phyloP scores from a whole-genome alignment of 2,113 vertebrate genomes.

The Pluvialis apricaria region DNA sequence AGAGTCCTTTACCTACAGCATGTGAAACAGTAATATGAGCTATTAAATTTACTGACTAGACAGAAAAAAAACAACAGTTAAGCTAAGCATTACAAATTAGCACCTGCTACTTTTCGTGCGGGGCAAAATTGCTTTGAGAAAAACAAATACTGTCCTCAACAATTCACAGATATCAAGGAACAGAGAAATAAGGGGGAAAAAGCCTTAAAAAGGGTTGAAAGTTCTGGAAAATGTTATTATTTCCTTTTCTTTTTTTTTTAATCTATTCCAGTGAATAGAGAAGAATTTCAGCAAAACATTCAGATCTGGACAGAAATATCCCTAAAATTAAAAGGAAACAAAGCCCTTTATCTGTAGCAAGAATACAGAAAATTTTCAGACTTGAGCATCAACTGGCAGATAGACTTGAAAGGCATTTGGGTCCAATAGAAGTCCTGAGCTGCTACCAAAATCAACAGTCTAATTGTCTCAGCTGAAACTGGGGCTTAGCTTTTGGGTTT shows the following conservation, averaged over 20 bases:
- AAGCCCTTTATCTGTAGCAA: constrained; percentile 13
- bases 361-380: constrained; percentile 35
- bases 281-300: constrained; percentile 31
- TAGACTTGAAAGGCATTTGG: constrained; percentile 52
- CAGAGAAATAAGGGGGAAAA: background rate
- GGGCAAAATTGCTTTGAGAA: background rate
- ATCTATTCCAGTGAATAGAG: background rate
- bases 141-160: background rate
- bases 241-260: background rate
- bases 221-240: background rate
- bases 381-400: constrained; percentile 43
- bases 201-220: background rate
- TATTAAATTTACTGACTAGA: background rate
- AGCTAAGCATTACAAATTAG: background rate
- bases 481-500: constrained; percentile 57
- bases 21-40: background rate
- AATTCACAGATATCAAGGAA: background rate
- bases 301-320: constrained; percentile 1
- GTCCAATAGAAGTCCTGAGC: constrained; percentile 57
- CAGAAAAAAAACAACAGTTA: background rate
- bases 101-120: background rate
- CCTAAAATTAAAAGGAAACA: constrained; percentile 33
- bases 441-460: constrained; percentile 65
- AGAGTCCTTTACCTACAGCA: background rate
- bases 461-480: constrained; percentile 65